Evolutionary conservation across 2,888 invertebrate species (phyloP), one percentile per base, ranked within the genome.

Genomic region (Zele albiditarsus): DNA sequence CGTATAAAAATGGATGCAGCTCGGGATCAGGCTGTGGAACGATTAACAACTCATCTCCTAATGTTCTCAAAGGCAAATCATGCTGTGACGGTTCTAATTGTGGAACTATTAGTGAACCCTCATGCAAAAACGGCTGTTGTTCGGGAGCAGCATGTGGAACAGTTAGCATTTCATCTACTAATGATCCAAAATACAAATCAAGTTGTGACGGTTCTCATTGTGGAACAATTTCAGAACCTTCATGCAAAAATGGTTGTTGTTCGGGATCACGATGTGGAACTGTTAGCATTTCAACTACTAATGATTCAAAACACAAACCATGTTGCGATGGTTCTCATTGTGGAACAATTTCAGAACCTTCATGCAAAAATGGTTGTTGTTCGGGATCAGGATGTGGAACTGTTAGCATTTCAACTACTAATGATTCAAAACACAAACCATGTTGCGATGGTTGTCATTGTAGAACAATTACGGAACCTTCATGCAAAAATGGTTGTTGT

Each of bases 191-290:
- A 28, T 16, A 16, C 12, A 16, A 28, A n/a, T 10, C 27, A 67
- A 25, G 16, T 25, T 42, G 38, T 27, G 66, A 66, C 20, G 65
- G 65, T 20, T 20, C 49, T 1, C 33, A 72, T 57, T 66, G 65
- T 23, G 65, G 57, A n/a, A 66, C 68, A 38, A 58, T 65, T 27
- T 28, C 65, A 31, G 42, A 74, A 33, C 23, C 23, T n/a, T 28
- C 38, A 33, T 23, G 53, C 28, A 57, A 71, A 65, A 49, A 68
- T 60, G 23, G 16, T 27, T 69, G 69, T 53, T 67, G 67, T 20
- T 69, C 58, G 3, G 69, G 69, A 25, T 69, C 69, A 38, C 16
- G 20, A 6, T 69, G 69, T 38, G 69, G 69, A 14, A 69, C 69
- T 5, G 6, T 25, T 5, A 65, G 10, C 16, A 53, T 53, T 57